Evolutionary conservation across 92 coral and sea anemone species (phyloP).

Genomic region (Zoanthus sansibaricus): DNA sequence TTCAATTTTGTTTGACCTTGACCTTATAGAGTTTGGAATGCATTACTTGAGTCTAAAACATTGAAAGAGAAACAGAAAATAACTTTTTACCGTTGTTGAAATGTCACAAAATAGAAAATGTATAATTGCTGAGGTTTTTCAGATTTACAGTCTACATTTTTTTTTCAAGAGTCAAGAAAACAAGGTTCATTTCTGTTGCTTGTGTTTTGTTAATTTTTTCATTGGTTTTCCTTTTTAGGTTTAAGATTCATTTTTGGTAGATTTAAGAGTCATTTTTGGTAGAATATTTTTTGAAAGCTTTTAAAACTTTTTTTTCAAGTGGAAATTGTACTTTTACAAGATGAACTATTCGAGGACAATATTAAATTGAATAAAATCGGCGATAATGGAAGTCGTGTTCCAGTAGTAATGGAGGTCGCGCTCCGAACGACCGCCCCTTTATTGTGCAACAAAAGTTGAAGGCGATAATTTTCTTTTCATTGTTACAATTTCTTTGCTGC

Average conservation of each 20-base stretch:
- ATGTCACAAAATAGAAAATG: background rate
- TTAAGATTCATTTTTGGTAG: background rate
- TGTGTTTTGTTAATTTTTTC: background rate
- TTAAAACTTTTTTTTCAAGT: background rate
- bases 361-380: slow-evolving; percentile 43
- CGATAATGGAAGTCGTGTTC: slow-evolving; percentile 31
- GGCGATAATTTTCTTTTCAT: slow-evolving; percentile 41
- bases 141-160: background rate
- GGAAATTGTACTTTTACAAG: background rate
- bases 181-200: no score
- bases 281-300: background rate
- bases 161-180: background rate
- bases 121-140: background rate
- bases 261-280: background rate
- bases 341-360: slow-evolving; percentile 23
- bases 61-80: background rate
- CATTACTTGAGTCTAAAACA: background rate
- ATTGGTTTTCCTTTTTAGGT: background rate
- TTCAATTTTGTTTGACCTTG: background rate
- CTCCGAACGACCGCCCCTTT: slow-evolving; percentile 17
- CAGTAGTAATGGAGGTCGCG: slow-evolving; percentile 25
- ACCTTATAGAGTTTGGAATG: background rate
- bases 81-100: background rate
- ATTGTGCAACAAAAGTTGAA: slow-evolving; percentile 8
- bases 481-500: slow-evolving; percentile 27